A percentile compares a stretch with the other conserved stretches of the same genome.
Conservation (phyloP, 2,797 vertebrate genomes). For the Dallia pectoralis region DNA sequence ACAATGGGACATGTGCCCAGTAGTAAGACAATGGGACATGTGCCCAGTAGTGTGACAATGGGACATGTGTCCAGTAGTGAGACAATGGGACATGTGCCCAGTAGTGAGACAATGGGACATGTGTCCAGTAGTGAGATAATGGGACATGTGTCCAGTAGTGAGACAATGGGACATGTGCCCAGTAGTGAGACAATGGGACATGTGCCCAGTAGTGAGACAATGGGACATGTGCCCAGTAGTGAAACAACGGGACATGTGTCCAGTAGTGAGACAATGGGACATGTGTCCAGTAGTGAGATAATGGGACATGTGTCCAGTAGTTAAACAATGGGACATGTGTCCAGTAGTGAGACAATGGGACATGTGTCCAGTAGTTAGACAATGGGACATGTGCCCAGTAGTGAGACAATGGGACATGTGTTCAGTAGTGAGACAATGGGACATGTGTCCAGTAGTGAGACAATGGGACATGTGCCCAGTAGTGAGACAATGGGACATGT, state of each 20-base stretch:
- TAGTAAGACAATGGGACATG: neutral
- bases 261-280: neutral
- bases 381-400: neutral
- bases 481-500: neutral
- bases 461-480: neutral
- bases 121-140: neutral
- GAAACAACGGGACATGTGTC: neutral
- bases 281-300: neutral
- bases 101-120: neutral
- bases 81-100: neutral
- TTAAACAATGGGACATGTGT: neutral
- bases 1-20: neutral
- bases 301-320: neutral
- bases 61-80: neutral
- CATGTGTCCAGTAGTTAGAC: neutral
- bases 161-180: neutral
- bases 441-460: neutral
- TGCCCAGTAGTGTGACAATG: neutral
- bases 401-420: neutral
- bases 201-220: neutral
- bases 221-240: neutral
- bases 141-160: neutral
- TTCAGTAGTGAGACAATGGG: neutral
- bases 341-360: neutral
- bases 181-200: neutral